These are phyloP conservation scores for Corythornis leucogaster DNA, from an alignment of 2,797 vertebrate genomes.

Conservation along the genomic window DNA sequence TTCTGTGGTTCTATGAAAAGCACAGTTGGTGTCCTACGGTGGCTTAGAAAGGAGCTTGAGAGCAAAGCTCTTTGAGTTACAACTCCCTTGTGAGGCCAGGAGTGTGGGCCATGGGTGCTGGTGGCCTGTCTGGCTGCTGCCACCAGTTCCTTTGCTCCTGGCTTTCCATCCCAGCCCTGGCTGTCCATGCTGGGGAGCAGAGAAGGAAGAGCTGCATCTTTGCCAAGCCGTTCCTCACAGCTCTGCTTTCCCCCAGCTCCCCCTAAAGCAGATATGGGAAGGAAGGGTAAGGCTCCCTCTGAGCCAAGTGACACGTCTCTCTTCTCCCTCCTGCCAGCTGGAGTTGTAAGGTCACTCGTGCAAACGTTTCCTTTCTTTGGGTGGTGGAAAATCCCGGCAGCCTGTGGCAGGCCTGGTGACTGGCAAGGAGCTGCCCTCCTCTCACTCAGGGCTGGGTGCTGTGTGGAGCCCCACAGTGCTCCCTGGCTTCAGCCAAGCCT, in stretches of 20 bases:
- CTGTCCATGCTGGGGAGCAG: accelerated
- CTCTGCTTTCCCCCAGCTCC: neutral
- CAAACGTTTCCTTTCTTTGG: neutral
- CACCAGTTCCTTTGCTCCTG: neutral
- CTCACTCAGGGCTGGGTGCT: accelerated
- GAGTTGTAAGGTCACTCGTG: neutral
- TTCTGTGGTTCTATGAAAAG: no score
- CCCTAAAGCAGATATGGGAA: neutral
- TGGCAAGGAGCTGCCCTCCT: neutral
- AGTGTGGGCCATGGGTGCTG: neutral
- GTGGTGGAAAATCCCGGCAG: conserved; percentile 8
- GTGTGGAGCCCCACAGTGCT: accelerated
- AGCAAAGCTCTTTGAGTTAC: neutral
- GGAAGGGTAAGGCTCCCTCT: accelerated
- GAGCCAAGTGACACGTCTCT: neutral
- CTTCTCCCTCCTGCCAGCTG: neutral
- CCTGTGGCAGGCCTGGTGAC: neutral
- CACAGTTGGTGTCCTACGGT: neutral
- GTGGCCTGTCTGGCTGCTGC: neutral
- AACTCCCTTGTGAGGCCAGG: accelerated
- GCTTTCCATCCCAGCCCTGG: neutral
- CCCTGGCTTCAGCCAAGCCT: neutral
- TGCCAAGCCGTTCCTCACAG: neutral
- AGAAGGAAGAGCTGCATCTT: neutral
- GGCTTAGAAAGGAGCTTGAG: neutral